Conservation (phyloP, 1,140 invertebrate genomes). For the Oncopodura yosiiana region DNA sequence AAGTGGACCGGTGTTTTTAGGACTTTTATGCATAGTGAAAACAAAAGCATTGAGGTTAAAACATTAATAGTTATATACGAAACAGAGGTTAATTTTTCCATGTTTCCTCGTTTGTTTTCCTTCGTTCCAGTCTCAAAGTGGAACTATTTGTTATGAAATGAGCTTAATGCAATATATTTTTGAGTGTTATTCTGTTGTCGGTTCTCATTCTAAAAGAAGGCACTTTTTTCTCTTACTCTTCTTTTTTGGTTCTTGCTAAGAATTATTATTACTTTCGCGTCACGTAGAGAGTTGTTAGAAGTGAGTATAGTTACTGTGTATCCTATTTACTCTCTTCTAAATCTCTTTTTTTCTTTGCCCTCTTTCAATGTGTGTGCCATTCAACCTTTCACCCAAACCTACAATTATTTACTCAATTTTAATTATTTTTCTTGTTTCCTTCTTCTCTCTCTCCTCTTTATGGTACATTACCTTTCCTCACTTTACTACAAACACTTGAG, state of each 20-base stretch:
- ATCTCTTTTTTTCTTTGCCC: neutral
- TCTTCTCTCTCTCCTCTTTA: neutral
- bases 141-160: too few relatives aligned
- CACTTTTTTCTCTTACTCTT: conserved; percentile 1
- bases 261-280: too few relatives aligned
- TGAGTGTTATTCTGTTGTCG: too few relatives aligned
- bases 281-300: too few relatives aligned
- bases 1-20: conserved; percentile 4
- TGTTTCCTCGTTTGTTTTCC: too few relatives aligned
- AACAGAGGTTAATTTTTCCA: too few relatives aligned
- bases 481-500: neutral
- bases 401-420: conserved; percentile 28
- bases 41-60: neutral
- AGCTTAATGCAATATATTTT: too few relatives aligned
- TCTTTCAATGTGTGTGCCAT: neutral
- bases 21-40: neutral
- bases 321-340: too few relatives aligned
- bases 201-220: too few relatives aligned
- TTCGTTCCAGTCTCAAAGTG: too few relatives aligned
- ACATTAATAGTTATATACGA: too few relatives aligned
- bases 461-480: neutral
- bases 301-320: too few relatives aligned
- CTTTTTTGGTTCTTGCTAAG: conserved; percentile 1
- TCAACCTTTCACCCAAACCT: conserved; percentile 15
- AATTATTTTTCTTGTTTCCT: conserved; percentile 19